Base-by-base conservation (phyloP, 2,113 vertebrate genomes). In the Drymodes brunneopygia region DNA sequence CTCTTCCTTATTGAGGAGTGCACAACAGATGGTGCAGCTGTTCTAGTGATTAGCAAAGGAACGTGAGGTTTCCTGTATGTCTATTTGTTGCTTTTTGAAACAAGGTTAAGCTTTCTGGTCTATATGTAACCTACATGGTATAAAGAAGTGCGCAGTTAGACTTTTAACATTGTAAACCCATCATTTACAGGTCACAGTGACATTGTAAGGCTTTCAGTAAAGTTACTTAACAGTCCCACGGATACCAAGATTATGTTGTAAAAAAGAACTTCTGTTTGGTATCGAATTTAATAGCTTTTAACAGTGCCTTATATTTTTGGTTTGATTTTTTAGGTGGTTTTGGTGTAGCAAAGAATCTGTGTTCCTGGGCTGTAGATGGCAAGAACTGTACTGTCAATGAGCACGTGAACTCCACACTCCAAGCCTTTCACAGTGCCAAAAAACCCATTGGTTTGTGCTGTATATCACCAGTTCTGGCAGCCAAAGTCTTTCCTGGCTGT, bases 401-500 rank as follows among this genome's bases (percentile, higher is more conserved):
- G 16, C 97, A 98, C 0, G 98, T 99, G 19, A 97, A 97, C 50
- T 90, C 97, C 22, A 94, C 95, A 12, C 97, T 99, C 91, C 94
- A 98, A 77, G 97, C 98, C 15, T 99, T 98, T 81, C 97, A 98
- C 89, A 69, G 86, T 18, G 97, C 97, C 31, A 97, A 98, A 28
- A 99, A 98, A 70, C 98, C 98, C 72, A 98, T 98, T 11, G 97
- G 98, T 65, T 96, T 99, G 95, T 98, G 98, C 97, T 98, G 98
- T 56, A 98, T 99, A 92, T 98, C 98, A 1, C 98, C 98, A 22
- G 98, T 98, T 42, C 96, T 98, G 94, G 98, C 98, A 67, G 98
- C 98, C 71, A 98, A 98, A 92, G 96, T 98, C 67, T 97, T 99
- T 50, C 98, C 98, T 9, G 98, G 98, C 29, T 98, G 98, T 61